These are phyloP conservation scores for Solea solea DNA, from an alignment of 2,113 vertebrate species.

Conservation along the genomic window DNA sequence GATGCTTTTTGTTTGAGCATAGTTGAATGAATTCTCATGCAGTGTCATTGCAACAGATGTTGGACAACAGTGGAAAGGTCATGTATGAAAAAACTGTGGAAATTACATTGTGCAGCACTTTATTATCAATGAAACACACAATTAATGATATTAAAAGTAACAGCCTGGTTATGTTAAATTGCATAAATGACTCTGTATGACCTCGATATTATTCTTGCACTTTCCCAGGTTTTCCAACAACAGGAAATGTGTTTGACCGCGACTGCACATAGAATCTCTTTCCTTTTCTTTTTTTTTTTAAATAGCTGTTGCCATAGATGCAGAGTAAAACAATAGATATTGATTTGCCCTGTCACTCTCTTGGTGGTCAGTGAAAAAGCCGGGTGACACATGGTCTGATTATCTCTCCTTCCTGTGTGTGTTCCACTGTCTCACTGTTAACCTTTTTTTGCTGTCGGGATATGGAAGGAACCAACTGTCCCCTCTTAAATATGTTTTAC, in stretches of 20 bases:
- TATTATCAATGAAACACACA: no score
- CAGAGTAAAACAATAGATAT: conserved; percentile 16
- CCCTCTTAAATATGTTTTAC: not conserved
- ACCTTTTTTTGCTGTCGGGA: not conserved
- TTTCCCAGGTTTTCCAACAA: not conserved
- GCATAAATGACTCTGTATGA: no score
- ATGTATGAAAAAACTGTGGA: not conserved
- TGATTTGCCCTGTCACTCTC: conserved; percentile 1
- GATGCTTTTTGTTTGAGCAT: conserved; percentile 24
- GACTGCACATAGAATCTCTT: not conserved
- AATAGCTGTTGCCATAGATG: conserved; percentile 2
- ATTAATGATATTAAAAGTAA: no score
- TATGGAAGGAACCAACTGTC: not conserved
- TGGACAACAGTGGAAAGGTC: conserved; percentile 37
- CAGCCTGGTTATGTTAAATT: no score
- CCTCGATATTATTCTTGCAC: no score
- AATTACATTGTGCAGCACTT: no score
- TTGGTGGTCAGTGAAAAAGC: not conserved
- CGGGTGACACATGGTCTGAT: conserved; percentile 10
- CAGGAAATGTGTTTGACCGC: not conserved
- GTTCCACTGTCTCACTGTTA: not conserved
- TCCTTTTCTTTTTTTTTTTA: not conserved
- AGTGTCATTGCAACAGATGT: conserved; percentile 4
- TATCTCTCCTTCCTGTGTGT: not conserved
- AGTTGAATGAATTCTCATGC: conserved; percentile 12